phyloP scores from a whole-genome alignment of 2,888 invertebrate species.

The Thera obeliscata region DNA sequence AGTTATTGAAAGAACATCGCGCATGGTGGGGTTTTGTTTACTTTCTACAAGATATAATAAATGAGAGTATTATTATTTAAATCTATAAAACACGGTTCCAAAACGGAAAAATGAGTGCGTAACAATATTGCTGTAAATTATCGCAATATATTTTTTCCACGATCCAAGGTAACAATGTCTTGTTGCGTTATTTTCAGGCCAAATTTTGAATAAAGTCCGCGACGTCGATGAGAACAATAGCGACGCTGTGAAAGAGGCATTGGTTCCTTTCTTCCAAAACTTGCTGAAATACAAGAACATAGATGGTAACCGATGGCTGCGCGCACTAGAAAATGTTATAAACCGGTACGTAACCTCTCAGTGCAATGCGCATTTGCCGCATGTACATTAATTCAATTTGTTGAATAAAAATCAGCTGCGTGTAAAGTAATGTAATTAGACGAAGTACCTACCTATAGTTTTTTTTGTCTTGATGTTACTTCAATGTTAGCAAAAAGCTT shows the following conservation, averaged over 20 bases:
- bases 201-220: constrained; percentile 66
- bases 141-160: neutral
- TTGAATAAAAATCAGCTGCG: neutral
- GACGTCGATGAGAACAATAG: constrained; percentile 70
- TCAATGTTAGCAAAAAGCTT: no score
- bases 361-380: neutral
- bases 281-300: constrained; percentile 57
- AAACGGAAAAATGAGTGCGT: constrained; percentile 37
- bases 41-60: constrained; percentile 18
- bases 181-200: constrained; percentile 56
- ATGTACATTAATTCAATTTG: neutral
- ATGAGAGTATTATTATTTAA: constrained; percentile 11
- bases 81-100: neutral
- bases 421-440: no score
- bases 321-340: constrained; percentile 60
- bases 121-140: neutral
- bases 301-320: constrained; percentile 61
- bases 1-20: constrained; percentile 29
- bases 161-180: neutral
- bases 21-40: constrained; percentile 46
- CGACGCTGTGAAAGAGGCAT: constrained; percentile 69
- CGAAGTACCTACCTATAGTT: no score
- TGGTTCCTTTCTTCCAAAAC: constrained; percentile 65
- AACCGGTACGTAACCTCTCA: constrained; percentile 72
- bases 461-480: no score